Evolutionary conservation across 2,113 vertebrate species (phyloP), one percentile per base, ranked within the genome.

Genomic region (Delphinus delphis): DNA sequence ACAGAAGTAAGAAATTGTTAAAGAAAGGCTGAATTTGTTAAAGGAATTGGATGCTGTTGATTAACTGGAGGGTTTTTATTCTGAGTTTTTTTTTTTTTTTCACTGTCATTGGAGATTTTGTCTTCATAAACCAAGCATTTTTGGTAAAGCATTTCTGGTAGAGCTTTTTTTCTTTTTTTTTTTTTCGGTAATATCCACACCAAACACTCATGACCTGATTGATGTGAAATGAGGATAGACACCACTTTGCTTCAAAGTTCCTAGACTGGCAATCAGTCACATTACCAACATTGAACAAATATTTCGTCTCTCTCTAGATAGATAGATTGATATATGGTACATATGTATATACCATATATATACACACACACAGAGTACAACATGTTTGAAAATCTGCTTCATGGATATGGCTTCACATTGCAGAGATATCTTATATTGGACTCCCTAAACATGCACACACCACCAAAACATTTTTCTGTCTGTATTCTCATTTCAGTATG

Each of bases 21-120:
- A 77, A 77, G 73, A 76, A 76, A 76, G 47, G n/a, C 31, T 76
- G 77, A 11, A 41, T 97, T 85, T 62, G 15, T 68, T 81, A 92
- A 74, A 70, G 31, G 84, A 67, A 58, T 1, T 58, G 13, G 28
- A 63, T 70, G 50, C 26, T 92, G 3, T 86, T 41, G 60, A 44
- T 44, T 23, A 80, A 33, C n/a, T 26, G 71, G 17, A 88, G 62
- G 20, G 4, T 83, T 96, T 91, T 85, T 58, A 67, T 53, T 76
- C 8, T 15, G 91, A 47, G 44, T 47, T 47, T 11, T 47, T 38
- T 23, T 41, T 25, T 25, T 53, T 41, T 11, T 33, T 36, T 88
- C 6, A 21, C 11, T 73, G 28, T 88, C 21, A n/a, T 25, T 6
- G 11, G 44, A 89, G 50, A 80, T 53, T 31, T 83, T 88, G n/a